These are phyloP conservation scores for Gymnothorax reevesii DNA, from an alignment of 2,797 vertebrate species.

Conservation along the genomic window DNA sequence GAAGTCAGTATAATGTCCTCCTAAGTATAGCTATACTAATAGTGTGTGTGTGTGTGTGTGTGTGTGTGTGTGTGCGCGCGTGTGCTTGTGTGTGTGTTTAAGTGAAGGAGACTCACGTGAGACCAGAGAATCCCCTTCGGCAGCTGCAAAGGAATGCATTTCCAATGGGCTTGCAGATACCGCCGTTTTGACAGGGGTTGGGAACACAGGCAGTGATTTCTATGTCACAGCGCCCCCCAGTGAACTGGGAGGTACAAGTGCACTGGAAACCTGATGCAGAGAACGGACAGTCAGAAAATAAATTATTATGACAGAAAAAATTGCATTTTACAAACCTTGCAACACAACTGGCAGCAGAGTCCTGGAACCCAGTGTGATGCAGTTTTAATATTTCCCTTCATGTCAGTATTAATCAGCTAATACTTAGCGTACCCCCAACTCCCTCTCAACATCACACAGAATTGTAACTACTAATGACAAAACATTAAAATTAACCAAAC, in stretches of 20 bases:
- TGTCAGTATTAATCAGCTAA: background rate
- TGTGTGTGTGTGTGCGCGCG: background rate
- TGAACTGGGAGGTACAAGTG: conserved; percentile 87
- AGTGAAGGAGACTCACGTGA: conserved; percentile 79
- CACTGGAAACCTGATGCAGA: conserved; percentile 85
- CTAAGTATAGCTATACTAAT: no score
- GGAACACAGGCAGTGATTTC: conserved; percentile 93
- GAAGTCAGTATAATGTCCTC: no score
- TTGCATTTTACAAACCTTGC: background rate
- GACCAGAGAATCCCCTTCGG: conserved; percentile 85
- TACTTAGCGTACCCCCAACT: background rate
- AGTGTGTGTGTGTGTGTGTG: background rate
- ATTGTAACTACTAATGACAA: background rate
- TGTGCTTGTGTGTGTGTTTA: background rate
- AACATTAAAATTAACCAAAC: background rate
- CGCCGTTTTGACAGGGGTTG: conserved; percentile 90
- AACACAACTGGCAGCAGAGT: background rate
- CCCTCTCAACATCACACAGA: background rate
- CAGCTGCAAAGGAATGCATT: conserved; percentile 93
- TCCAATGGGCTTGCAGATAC: conserved; percentile 86
- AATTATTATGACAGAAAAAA: background rate
- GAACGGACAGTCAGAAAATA: conserved; percentile 15
- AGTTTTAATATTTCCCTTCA: background rate
- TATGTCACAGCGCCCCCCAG: conserved; percentile 89
- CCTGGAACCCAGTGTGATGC: background rate